Conservation (phyloP, 2,888 invertebrate species). For the Ochropacha duplaris region DNA sequence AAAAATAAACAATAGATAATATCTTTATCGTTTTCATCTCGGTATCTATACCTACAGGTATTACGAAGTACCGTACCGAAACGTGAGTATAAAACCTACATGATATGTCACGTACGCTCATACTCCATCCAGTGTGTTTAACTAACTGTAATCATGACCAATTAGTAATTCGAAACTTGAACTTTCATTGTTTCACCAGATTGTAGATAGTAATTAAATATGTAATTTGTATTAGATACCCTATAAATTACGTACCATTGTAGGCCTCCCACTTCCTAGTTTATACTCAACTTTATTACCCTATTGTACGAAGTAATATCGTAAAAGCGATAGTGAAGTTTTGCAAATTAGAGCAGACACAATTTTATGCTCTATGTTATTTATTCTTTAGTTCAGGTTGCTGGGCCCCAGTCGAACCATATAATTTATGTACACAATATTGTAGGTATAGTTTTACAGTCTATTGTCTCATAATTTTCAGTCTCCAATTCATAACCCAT, state of each 20-base stretch:
- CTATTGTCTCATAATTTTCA: too few relatives aligned
- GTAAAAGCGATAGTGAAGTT: neutral
- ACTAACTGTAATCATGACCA: constrained; percentile 45
- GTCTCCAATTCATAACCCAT: too few relatives aligned
- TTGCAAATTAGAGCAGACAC: neutral
- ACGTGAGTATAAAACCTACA: neutral
- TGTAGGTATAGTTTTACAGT: too few relatives aligned
- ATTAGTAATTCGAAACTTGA: constrained; percentile 63
- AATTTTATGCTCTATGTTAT: neutral
- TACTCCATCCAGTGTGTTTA: constrained; percentile 14
- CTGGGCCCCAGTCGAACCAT: too few relatives aligned
- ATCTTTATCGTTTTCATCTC: too few relatives aligned
- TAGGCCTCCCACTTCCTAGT: neutral
- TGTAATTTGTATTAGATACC: constrained; percentile 33
- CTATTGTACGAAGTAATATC: neutral
- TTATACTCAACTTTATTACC: neutral
- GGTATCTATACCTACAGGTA: too few relatives aligned
- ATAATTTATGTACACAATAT: too few relatives aligned
- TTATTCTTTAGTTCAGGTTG: too few relatives aligned
- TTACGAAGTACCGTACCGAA: too few relatives aligned
- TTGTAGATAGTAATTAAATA: constrained; percentile 52
- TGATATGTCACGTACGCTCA: too few relatives aligned
- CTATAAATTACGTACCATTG: constrained; percentile 19
- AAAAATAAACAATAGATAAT: too few relatives aligned
- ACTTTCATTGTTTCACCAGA: constrained; percentile 63